A percentile compares a stretch with the other conserved stretches of the same genome.
Conservation (phyloP, 2,888 invertebrate genomes). For the Diadromus collaris region DNA sequence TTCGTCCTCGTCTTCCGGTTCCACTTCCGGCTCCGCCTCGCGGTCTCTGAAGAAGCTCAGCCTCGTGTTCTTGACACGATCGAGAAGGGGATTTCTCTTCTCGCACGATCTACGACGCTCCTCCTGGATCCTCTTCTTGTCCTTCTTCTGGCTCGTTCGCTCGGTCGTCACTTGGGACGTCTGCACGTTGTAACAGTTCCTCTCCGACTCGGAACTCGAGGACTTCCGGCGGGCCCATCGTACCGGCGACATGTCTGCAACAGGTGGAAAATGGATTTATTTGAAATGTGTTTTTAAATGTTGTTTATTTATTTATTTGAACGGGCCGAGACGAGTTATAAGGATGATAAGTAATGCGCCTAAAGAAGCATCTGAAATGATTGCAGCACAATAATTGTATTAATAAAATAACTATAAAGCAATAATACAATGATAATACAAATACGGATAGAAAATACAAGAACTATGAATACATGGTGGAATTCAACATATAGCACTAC, state of each 20-base stretch:
- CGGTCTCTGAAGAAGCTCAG: conserved; percentile 84
- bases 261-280: too few species aligned
- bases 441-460: too few species aligned
- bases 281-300: too few species aligned
- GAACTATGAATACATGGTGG: too few species aligned
- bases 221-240: conserved; percentile 84
- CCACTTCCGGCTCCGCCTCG: conserved; percentile 62
- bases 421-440: too few species aligned
- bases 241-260: conserved; percentile 85
- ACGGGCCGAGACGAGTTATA: too few species aligned
- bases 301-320: too few species aligned
- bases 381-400: too few species aligned
- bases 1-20: conserved; percentile 63
- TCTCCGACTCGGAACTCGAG: conserved; percentile 85
- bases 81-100: conserved; percentile 86
- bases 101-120: conserved; percentile 81
- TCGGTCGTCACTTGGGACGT: conserved; percentile 80
- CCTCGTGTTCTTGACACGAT: conserved; percentile 87
- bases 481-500: too few species aligned
- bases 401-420: too few species aligned
- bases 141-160: conserved; percentile 82
- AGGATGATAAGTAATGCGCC: too few species aligned
- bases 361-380: too few species aligned
- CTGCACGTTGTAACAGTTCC: conserved; percentile 85
- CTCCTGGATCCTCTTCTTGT: conserved; percentile 81